Conservation (phyloP, 2,797 vertebrate species). For the Danio tinwini region DNA sequence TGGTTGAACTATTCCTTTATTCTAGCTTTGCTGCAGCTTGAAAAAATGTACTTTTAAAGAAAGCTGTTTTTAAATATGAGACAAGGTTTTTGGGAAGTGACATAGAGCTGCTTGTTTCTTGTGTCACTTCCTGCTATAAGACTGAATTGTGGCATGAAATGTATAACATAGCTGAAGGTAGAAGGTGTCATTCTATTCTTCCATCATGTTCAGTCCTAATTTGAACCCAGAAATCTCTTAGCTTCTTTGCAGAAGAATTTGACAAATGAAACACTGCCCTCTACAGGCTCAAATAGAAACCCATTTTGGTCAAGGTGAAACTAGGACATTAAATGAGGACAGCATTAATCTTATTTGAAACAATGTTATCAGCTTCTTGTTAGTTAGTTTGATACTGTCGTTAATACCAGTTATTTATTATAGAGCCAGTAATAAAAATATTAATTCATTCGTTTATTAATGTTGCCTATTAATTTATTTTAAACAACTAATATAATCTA, state of each 20-base stretch:
- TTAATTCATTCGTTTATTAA: no score
- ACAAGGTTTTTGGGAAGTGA: constrained; percentile 20
- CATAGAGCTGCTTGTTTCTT: constrained; percentile 13
- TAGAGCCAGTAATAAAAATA: no score
- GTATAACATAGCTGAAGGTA: constrained; percentile 21
- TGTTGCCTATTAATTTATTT: no score
- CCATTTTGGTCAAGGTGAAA: neutral
- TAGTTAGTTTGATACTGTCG: no score
- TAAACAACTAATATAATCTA: no score
- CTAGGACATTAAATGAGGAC: neutral
- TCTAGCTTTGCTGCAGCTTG: no score
- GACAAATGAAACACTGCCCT: constrained; percentile 72
- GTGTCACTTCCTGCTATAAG: constrained; percentile 26
- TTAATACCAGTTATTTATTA: no score
- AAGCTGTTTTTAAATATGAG: neutral
- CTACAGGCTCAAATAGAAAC: constrained; percentile 65
- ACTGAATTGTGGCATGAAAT: neutral
- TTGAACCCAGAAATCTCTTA: constrained; percentile 48
- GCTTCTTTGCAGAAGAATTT: constrained; percentile 30
- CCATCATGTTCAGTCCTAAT: neutral
- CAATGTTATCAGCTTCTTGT: neutral
- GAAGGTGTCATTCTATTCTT: constrained; percentile 29
- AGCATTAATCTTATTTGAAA: neutral
- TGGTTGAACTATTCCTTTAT: no score
- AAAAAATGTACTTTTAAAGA: neutral